A percentile compares a stretch with the other conserved stretches of the same genome.
Conservation (phyloP, 1,140 invertebrate species). For the Spodoptera frugiperda region DNA sequence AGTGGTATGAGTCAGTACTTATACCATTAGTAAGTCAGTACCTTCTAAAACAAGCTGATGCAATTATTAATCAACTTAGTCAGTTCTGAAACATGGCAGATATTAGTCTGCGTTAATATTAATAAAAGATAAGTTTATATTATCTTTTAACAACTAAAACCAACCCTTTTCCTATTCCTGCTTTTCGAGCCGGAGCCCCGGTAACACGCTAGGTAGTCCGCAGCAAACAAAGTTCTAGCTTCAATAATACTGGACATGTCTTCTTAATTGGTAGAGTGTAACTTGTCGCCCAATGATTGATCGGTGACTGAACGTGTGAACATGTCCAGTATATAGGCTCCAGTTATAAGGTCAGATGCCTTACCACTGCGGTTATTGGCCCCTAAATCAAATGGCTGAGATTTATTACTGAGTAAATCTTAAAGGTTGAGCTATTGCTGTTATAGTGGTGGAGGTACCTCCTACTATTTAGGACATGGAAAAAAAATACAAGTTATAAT, state of each 20-base stretch:
- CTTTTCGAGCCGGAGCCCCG: no score
- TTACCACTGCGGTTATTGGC: conserved; percentile 12
- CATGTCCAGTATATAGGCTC: neutral
- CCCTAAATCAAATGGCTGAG: conserved; percentile 16
- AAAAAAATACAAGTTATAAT: no score
- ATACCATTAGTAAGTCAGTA: no score
- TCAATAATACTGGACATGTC: neutral
- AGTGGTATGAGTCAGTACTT: no score
- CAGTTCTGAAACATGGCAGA: no score
- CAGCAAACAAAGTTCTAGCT: neutral
- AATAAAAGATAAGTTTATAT: no score
- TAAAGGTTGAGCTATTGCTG: neutral
- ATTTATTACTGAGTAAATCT: conserved; percentile 29
- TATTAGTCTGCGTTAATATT: no score
- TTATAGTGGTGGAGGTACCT: neutral
- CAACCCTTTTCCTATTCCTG: no score
- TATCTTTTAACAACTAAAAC: no score
- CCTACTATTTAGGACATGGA: neutral
- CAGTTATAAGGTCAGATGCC: neutral
- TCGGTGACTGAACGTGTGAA: neutral
- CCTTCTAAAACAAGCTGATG: no score
- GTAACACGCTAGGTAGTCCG: no score
- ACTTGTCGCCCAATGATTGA: conserved; percentile 15
- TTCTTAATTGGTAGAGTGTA: conserved; percentile 22
- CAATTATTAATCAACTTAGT: no score